Evolutionary conservation across 2,797 vertebrate genomes (phyloP).

Genomic region (Huso huso): DNA sequence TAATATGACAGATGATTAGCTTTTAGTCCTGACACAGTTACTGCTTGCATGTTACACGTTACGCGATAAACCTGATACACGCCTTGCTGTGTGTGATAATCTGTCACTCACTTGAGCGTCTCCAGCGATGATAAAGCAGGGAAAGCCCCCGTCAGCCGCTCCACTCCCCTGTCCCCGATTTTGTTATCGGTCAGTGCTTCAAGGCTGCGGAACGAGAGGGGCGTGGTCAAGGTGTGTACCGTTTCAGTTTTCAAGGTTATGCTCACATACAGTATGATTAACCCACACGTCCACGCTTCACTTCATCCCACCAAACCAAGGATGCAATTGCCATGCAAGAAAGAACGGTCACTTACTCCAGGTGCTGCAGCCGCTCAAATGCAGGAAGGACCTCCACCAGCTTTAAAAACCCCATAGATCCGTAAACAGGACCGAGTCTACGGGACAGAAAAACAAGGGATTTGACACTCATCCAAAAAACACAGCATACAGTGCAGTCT

Average conservation of each 20-base stretch:
- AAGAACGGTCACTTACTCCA: slow-evolving; percentile 70
- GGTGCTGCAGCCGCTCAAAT: slow-evolving; percentile 70
- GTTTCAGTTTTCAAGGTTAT: background rate
- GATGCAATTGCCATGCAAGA: background rate
- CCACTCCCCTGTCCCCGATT: slow-evolving; percentile 72
- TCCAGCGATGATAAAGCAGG: slow-evolving; percentile 63
- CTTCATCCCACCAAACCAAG: no score
- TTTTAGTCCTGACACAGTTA: background rate
- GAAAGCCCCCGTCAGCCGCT: slow-evolving; percentile 59
- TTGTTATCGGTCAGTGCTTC: slow-evolving; percentile 72
- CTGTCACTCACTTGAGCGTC: slow-evolving; percentile 77
- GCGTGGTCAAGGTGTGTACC: background rate
- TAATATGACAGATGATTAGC: background rate
- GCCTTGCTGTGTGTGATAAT: background rate
- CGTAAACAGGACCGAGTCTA: slow-evolving; percentile 69
- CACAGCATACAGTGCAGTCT: no score
- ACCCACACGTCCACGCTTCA: no score
- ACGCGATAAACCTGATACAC: no score
- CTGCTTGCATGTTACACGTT: no score
- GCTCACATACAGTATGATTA: no score
- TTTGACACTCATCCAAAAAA: background rate
- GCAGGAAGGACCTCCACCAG: slow-evolving; percentile 68
- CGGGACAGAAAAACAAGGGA: slow-evolving; percentile 20
- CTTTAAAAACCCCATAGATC: slow-evolving; percentile 61
- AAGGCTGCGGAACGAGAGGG: slow-evolving; percentile 53